These are phyloP conservation scores for Astropecten irregularis DNA, from an alignment of 53 echinoderm and acorn worm species.

Conservation along the genomic window DNA sequence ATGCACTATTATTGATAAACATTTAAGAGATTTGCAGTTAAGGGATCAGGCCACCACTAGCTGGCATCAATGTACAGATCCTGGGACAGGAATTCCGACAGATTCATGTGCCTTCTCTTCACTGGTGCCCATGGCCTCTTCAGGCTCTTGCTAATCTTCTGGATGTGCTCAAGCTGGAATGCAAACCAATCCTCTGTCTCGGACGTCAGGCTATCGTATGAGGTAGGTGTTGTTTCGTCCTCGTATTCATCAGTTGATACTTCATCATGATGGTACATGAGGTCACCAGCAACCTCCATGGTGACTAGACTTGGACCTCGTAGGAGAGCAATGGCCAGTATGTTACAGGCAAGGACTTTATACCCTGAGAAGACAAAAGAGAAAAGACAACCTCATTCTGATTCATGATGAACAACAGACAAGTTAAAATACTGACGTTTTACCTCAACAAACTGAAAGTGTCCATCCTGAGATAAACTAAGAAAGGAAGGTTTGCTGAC, in stretches of 20 bases:
- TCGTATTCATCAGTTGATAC: background rate
- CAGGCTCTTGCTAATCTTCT: slow-evolving; percentile 7
- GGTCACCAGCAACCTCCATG: slow-evolving; percentile 32
- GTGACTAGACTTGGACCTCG: slow-evolving; percentile 36
- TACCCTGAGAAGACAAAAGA: slow-evolving; percentile 9
- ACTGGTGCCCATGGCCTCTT: slow-evolving; percentile 41
- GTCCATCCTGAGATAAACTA: too few species aligned
- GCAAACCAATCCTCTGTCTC: background rate
- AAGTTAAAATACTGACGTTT: background rate
- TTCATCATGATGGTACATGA: slow-evolving; percentile 14
- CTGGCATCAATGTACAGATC: background rate
- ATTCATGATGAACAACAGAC: background rate
- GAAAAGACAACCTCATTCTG: background rate
- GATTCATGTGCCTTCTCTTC: slow-evolving; percentile 15
- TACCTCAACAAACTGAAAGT: background rate
- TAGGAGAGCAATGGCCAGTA: slow-evolving; percentile 33
- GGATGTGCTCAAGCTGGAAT: background rate
- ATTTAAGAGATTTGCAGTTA: too few species aligned
- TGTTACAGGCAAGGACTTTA: slow-evolving; percentile 28
- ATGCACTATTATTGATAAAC: too few species aligned
- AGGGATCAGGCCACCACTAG: background rate
- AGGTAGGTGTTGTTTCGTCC: slow-evolving; percentile 23
- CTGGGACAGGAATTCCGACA: slow-evolving; percentile 13
- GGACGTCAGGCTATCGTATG: background rate
- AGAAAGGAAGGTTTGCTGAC: too few species aligned